These are phyloP conservation scores for Lordiphosa clarofinis DNA, from an alignment of 1,140 invertebrate genomes.

Conservation along the genomic window DNA sequence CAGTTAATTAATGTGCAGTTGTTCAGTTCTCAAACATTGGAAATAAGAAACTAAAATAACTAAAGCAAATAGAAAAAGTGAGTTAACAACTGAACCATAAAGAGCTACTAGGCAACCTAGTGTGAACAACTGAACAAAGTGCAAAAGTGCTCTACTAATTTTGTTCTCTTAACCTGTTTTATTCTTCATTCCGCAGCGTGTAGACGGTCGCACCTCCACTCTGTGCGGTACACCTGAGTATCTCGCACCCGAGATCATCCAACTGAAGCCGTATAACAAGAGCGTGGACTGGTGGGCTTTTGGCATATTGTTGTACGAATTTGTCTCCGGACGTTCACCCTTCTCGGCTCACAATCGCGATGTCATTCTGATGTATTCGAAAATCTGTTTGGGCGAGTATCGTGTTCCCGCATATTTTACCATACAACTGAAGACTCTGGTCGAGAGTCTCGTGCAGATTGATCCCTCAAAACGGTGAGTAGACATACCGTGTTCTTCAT, in stretches of 20 bases:
- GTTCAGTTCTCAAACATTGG: too few species aligned
- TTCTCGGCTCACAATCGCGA: constrained; percentile 86
- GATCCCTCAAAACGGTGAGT: constrained; percentile 89
- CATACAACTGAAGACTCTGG: constrained; percentile 89
- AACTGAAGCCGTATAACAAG: constrained; percentile 96
- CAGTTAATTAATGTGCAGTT: too few species aligned
- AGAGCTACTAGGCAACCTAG: too few species aligned
- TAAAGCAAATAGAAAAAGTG: too few species aligned
- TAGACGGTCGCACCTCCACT: constrained; percentile 92
- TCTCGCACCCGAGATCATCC: constrained; percentile 95
- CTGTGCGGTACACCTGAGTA: constrained; percentile 98
- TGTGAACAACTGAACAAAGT: too few species aligned
- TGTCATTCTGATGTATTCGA: constrained; percentile 94
- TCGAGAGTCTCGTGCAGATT: constrained; percentile 89
- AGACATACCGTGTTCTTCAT: not conserved
- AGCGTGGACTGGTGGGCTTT: constrained; percentile 99
- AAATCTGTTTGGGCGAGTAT: constrained; percentile 88
- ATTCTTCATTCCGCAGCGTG: constrained; percentile 28
- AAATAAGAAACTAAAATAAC: too few species aligned
- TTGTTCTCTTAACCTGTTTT: too few species aligned
- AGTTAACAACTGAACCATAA: too few species aligned
- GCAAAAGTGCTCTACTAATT: too few species aligned
- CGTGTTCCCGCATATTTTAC: constrained; percentile 85
- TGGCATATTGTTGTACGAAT: constrained; percentile 92
- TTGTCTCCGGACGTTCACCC: constrained; percentile 90